phyloP scores from a whole-genome alignment of 37 sponge, comb jelly and placozoan genomes.

The Trichoplax adhaerens region DNA sequence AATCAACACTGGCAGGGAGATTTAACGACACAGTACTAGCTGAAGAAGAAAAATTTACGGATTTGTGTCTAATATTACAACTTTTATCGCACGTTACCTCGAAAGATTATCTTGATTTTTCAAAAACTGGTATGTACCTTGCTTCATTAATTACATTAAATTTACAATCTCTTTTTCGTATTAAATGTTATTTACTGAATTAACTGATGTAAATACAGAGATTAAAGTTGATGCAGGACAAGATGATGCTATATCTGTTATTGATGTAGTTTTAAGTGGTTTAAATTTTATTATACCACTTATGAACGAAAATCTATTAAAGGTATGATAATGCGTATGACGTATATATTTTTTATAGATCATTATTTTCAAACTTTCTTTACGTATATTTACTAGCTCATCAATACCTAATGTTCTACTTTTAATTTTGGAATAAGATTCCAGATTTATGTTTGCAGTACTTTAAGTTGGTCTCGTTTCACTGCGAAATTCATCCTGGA shows the following conservation, averaged over 20 bases:
- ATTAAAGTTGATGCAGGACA: no score
- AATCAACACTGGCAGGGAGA: slow-evolving; percentile 8
- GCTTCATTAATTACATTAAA: not conserved
- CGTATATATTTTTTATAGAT: no score
- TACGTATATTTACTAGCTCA: no score
- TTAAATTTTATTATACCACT: slow-evolving; percentile 36
- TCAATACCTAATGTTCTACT: not conserved
- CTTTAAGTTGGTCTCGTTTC: slow-evolving; percentile 27
- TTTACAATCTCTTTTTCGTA: no score
- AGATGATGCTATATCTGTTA: not conserved
- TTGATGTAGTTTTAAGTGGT: slow-evolving; percentile 39
- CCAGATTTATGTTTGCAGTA: slow-evolving; percentile 29
- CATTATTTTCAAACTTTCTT: no score
- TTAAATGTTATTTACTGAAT: no score
- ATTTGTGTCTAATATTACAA: slow-evolving; percentile 30
- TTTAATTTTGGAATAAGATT: slow-evolving; percentile 15
- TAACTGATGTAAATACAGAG: no score
- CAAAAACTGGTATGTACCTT: slow-evolving; percentile 14
- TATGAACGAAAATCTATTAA: slow-evolving; percentile 31
- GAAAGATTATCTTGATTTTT: slow-evolving; percentile 44
- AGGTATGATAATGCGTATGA: slow-evolving; percentile 13
- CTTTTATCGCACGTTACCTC: slow-evolving; percentile 34
- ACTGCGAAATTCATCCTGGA: slow-evolving; percentile 35
- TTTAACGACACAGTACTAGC: slow-evolving; percentile 14
- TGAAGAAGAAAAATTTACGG: slow-evolving; percentile 54